These are phyloP conservation scores for Leucoraja erinaceus DNA, from an alignment of 2,113 vertebrate genomes.

Conservation along the genomic window DNA sequence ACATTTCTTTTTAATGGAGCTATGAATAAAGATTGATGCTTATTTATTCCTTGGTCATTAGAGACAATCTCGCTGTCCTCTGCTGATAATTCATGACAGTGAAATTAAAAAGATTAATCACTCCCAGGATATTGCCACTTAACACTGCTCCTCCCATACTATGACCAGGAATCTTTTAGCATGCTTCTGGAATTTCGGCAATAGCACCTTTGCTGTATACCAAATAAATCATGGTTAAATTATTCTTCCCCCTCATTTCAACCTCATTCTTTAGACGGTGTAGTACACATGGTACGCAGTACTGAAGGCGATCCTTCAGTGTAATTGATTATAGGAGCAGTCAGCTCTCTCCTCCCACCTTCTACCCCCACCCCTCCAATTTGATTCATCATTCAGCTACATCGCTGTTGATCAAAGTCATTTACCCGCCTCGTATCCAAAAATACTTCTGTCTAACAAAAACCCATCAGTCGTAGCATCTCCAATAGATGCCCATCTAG, in stretches of 20 bases:
- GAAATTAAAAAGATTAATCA: constrained; percentile 22
- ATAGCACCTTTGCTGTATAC: not conserved
- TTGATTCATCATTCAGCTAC: not conserved
- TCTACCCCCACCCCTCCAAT: not conserved
- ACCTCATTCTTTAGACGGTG: not conserved
- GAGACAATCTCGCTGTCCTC: constrained; percentile 5
- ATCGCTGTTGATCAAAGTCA: too few species aligned
- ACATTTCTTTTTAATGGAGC: not conserved
- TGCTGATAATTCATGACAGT: constrained; percentile 16
- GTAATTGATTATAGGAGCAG: not conserved
- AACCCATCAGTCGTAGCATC: not conserved
- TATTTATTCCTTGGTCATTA: constrained; percentile 26
- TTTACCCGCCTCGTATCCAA: too few species aligned
- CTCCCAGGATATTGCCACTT: not conserved
- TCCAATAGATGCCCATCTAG: not conserved
- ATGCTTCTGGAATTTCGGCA: not conserved
- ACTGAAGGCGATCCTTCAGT: not conserved
- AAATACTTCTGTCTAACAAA: not conserved
- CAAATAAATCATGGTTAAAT: not conserved
- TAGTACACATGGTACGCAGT: not conserved
- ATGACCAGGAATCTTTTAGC: not conserved
- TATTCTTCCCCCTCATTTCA: not conserved
- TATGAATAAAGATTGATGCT: constrained; percentile 11
- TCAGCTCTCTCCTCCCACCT: too few species aligned
- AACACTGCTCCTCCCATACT: not conserved